phyloP scores from a whole-genome alignment of 2,113 vertebrate genomes.

The Engystomops pustulosus region DNA sequence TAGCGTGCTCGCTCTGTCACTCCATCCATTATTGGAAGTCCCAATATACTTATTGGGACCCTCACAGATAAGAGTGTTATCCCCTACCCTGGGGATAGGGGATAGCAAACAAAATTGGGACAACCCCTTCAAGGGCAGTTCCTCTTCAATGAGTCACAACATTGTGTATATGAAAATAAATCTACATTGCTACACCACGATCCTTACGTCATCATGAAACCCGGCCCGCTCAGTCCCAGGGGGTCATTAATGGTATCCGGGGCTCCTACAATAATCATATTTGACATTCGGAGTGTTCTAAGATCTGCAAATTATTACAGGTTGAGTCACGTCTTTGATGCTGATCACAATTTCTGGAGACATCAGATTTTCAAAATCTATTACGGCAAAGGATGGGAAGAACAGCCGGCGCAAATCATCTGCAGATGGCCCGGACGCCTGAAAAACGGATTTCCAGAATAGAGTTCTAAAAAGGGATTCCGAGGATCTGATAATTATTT shows the following conservation, averaged over 20 bases:
- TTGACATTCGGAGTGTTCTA: conserved; percentile 33
- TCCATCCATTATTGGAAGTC: too few relatives aligned
- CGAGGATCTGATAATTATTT: conserved; percentile 28
- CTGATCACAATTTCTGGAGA: conserved; percentile 42
- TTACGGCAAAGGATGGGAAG: background rate
- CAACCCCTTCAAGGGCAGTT: too few relatives aligned
- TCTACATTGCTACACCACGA: too few relatives aligned
- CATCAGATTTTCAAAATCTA: conserved; percentile 34
- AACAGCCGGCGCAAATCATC: conserved; percentile 35
- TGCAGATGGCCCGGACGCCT: conserved; percentile 36
- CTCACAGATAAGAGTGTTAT: too few relatives aligned
- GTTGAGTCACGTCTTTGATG: conserved; percentile 45
- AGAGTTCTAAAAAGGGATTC: conserved; percentile 11
- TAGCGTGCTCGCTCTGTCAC: too few relatives aligned
- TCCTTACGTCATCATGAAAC: background rate
- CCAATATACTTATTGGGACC: too few relatives aligned
- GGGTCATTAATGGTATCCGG: background rate
- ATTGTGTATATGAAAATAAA: too few relatives aligned
- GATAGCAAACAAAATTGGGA: too few relatives aligned
- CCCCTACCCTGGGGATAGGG: too few relatives aligned
- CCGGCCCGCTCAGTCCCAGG: background rate
- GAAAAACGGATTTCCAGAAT: conserved; percentile 11
- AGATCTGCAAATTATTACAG: conserved; percentile 41
- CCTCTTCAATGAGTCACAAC: too few relatives aligned
- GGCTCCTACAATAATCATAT: conserved; percentile 25